Conservation (phyloP, 30 jellyfish, hydroid and myxozoan species). For the Nemopilema nomurai region DNA sequence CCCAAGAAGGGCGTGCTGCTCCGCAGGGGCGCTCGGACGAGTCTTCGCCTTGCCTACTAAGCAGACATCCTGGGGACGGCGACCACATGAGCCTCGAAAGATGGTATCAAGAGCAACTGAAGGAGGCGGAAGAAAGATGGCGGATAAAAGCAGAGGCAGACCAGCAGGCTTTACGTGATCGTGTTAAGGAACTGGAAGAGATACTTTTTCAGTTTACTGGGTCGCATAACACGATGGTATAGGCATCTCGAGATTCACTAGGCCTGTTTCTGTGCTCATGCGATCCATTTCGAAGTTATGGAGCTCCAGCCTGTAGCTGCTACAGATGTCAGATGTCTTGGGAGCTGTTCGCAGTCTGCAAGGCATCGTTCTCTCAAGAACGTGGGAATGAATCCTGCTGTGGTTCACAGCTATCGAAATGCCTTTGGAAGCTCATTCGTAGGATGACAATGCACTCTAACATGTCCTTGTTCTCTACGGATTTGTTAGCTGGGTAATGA, state of each 20-base stretch:
- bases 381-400: too few species aligned
- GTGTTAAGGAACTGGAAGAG: constrained; percentile 74
- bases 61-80: constrained; percentile 71
- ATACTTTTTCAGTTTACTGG: constrained; percentile 62
- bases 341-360: too few species aligned
- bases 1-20: constrained; percentile 54
- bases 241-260: neutral
- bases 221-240: constrained; percentile 69
- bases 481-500: neutral
- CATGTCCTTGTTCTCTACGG: neutral
- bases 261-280: too few species aligned
- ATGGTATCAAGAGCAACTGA: constrained; percentile 68
- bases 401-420: too few species aligned
- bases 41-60: constrained; percentile 62
- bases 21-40: constrained; percentile 81
- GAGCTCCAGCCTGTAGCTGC: too few species aligned
- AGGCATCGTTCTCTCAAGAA: too few species aligned
- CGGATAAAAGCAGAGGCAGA: constrained; percentile 61
- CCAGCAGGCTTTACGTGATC: constrained; percentile 45
- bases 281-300: too few species aligned
- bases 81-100: constrained; percentile 71
- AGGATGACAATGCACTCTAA: neutral
- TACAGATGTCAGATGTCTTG: too few species aligned
- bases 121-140: constrained; percentile 78
- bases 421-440: too few species aligned